These are phyloP conservation scores for Zhengitettix transpicula DNA, from an alignment of 2,888 invertebrate genomes.

Conservation along the genomic window DNA sequence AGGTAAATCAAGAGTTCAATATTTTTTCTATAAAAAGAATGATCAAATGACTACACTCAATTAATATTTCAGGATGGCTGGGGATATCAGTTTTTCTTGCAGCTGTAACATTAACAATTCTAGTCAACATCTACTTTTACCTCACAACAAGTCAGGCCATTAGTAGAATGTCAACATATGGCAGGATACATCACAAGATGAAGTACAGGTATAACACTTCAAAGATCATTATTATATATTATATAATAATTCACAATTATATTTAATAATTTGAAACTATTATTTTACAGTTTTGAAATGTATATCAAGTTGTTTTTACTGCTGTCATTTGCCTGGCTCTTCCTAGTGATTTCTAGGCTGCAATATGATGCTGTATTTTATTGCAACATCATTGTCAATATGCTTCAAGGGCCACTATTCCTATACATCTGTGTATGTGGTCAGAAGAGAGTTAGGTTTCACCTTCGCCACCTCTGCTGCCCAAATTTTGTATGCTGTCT, in stretches of 20 bases:
- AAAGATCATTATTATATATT: background rate
- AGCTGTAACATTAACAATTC: slow-evolving; percentile 61
- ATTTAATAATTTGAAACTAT: background rate
- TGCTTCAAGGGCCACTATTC: slow-evolving; percentile 55
- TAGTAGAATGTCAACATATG: slow-evolving; percentile 65
- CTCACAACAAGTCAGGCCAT: slow-evolving; percentile 63
- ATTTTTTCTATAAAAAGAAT: background rate
- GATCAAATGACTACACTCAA: slow-evolving; percentile 24
- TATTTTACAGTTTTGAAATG: slow-evolving; percentile 51
- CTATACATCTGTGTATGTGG: slow-evolving; percentile 62
- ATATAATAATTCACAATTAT: background rate
- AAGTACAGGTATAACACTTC: slow-evolving; percentile 48
- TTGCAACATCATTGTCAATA: slow-evolving; percentile 56
- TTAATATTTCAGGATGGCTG: slow-evolving; percentile 46
- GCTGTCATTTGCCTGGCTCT: slow-evolving; percentile 62
- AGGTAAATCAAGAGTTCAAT: too few species aligned
- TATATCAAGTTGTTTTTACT: slow-evolving; percentile 56
- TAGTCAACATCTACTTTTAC: slow-evolving; percentile 64
- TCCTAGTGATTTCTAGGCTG: slow-evolving; percentile 57
- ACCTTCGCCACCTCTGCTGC: slow-evolving; percentile 64
- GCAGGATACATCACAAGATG: slow-evolving; percentile 71
- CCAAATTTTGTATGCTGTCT: slow-evolving; percentile 29
- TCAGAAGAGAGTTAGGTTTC: slow-evolving; percentile 62
- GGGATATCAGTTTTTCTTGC: slow-evolving; percentile 71
- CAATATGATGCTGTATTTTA: slow-evolving; percentile 56